These are phyloP conservation scores for Aphelocoma coerulescens DNA, from an alignment of 2,113 vertebrate species.

Conservation along the genomic window DNA sequence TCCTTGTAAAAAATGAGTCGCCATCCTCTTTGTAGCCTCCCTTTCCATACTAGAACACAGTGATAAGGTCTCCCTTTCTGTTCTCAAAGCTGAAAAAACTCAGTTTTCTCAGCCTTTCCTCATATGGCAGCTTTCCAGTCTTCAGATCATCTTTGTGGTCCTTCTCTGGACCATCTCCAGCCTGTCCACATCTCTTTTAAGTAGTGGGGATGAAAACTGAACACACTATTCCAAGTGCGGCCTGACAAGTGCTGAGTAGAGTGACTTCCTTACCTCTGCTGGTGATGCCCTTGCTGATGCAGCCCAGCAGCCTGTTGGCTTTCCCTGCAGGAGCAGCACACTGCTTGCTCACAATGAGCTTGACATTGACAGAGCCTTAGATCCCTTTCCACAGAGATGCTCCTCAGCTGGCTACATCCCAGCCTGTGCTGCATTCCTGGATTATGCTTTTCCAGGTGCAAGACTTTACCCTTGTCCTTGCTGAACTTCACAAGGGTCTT, in stretches of 20 bases:
- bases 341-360: fast-evolving
- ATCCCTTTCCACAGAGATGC: background rate
- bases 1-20: background rate
- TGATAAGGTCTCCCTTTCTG: background rate
- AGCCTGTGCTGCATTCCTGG: background rate
- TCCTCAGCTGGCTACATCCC: background rate
- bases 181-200: background rate
- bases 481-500: background rate
- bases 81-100: background rate
- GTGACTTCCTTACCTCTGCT: background rate
- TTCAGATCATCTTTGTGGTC: background rate
- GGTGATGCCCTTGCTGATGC: background rate
- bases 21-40: background rate
- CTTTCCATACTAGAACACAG: background rate
- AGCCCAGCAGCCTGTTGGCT: background rate
- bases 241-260: background rate
- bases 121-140: background rate
- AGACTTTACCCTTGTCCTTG: background rate
- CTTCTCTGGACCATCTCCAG: background rate
- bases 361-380: background rate
- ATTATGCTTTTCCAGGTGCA: background rate
- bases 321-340: background rate
- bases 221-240: background rate
- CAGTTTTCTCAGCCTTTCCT: background rate
- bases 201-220: background rate